Conservation (phyloP, 2,888 invertebrate species). For the Philopedon plagiatum region DNA sequence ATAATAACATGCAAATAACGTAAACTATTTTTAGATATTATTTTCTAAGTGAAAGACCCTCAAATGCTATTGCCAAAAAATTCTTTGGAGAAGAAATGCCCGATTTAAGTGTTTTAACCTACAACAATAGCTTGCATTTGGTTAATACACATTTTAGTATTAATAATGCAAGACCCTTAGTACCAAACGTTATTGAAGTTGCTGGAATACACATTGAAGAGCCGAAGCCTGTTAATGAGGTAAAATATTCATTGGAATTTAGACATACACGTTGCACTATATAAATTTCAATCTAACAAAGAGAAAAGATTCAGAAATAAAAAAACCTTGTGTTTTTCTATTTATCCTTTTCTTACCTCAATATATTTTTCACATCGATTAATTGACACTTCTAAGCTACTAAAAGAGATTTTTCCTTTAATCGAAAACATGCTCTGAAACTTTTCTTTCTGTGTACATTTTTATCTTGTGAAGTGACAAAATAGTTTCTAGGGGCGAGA, state of each 20-base stretch:
- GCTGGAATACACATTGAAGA: constrained; percentile 71
- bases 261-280: too few species aligned
- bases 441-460: too few species aligned
- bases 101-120: constrained; percentile 68
- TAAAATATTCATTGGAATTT: constrained; percentile 53
- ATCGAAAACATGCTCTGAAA: too few species aligned
- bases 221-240: constrained; percentile 70
- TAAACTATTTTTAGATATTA: constrained; percentile 46
- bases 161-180: constrained; percentile 72
- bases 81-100: constrained; percentile 71
- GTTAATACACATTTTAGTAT: constrained; percentile 74
- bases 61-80: constrained; percentile 69
- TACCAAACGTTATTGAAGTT: constrained; percentile 73
- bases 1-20: constrained; percentile 51
- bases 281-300: too few species aligned
- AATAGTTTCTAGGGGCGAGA: too few species aligned
- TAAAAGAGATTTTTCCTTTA: too few species aligned
- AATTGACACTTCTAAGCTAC: too few species aligned
- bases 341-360: too few species aligned
- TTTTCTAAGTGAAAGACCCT: constrained; percentile 29
- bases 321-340: too few species aligned
- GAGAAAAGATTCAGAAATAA: too few species aligned
- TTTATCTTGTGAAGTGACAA: too few species aligned
- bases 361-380: too few species aligned
- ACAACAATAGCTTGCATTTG: constrained; percentile 72